These are phyloP conservation scores for Eueremaeus valkanovi DNA, from an alignment of 2,888 invertebrate species.

Conservation along the genomic window DNA sequence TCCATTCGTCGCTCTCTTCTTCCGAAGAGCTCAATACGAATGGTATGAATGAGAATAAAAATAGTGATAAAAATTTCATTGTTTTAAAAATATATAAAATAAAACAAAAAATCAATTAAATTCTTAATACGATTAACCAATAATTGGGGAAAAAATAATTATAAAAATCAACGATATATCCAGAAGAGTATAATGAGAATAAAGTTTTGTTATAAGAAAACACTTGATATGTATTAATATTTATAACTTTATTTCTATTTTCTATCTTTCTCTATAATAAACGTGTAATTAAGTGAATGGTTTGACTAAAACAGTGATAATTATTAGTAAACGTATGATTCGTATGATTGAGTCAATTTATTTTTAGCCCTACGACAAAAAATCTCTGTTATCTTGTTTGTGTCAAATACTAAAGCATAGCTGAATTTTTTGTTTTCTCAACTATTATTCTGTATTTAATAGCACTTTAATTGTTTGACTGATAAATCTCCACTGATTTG, in stretches of 20 bases:
- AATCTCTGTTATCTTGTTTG: neutral
- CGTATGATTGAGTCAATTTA: neutral
- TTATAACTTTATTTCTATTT: neutral
- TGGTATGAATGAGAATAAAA: neutral
- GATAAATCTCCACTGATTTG: neutral
- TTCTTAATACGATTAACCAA: neutral
- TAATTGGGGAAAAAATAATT: too few relatives aligned
- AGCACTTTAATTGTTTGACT: conserved; percentile 7
- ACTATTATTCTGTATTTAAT: neutral
- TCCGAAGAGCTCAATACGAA: neutral
- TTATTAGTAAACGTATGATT: too few relatives aligned
- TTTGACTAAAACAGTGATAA: too few relatives aligned
- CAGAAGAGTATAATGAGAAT: too few relatives aligned
- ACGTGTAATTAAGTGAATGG: conserved; percentile 23
- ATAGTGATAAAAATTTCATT: neutral
- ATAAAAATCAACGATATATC: too few relatives aligned
- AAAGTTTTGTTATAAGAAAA: neutral
- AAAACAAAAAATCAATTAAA: neutral
- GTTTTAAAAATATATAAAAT: neutral
- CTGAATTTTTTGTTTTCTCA: neutral
- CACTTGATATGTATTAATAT: neutral
- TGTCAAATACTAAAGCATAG: neutral
- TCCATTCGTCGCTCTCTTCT: conserved; percentile 5
- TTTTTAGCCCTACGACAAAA: neutral
- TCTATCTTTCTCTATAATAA: neutral